Evolutionary conservation across 2,888 invertebrate species (phyloP).

Genomic region (Drosophila algonquin): DNA sequence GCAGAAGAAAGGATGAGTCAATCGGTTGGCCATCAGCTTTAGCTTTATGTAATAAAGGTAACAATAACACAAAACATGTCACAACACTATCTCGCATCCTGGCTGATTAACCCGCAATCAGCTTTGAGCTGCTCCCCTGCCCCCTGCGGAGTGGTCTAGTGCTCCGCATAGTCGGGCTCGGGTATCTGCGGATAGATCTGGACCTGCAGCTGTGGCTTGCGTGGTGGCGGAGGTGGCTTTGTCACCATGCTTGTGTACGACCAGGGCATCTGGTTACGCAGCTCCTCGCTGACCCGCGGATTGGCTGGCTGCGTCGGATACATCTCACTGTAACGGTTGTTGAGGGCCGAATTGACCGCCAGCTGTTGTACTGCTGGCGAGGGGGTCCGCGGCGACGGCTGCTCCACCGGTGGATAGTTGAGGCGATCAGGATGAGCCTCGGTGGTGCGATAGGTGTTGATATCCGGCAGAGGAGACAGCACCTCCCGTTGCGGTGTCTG

Average conservation of each 20-base stretch:
- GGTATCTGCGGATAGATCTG: slow-evolving; percentile 87
- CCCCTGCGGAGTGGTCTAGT: slow-evolving; percentile 20
- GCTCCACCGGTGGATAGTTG: slow-evolving; percentile 72
- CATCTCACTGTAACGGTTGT: slow-evolving; percentile 80
- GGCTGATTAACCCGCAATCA: slow-evolving; percentile 48
- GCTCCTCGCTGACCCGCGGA: slow-evolving; percentile 83
- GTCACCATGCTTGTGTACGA: slow-evolving; percentile 84
- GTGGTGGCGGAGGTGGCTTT: slow-evolving; percentile 70
- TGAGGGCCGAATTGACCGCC: slow-evolving; percentile 76
- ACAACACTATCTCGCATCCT: slow-evolving; percentile 22
- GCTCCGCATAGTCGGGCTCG: slow-evolving; percentile 86
- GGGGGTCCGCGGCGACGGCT: slow-evolving; percentile 42
- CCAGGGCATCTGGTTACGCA: slow-evolving; percentile 87
- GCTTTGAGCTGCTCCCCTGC: slow-evolving; percentile 20
- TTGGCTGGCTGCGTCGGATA: slow-evolving; percentile 61
- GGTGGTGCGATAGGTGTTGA: slow-evolving; percentile 76
- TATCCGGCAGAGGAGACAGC: slow-evolving; percentile 45
- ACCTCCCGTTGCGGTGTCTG: slow-evolving; percentile 7
- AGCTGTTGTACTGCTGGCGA: slow-evolving; percentile 69
- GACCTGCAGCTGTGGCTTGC: slow-evolving; percentile 83
- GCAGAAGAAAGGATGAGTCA: slow-evolving; percentile 27
- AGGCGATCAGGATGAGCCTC: slow-evolving; percentile 80
- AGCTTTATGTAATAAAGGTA: slow-evolving; percentile 76
- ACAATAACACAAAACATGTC: slow-evolving; percentile 68
- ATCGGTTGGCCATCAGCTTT: slow-evolving; percentile 59